Evolutionary conservation across 1,140 invertebrate genomes (phyloP), one percentile per base, ranked within the genome.

Genomic region (Nasonia longicornis): DNA sequence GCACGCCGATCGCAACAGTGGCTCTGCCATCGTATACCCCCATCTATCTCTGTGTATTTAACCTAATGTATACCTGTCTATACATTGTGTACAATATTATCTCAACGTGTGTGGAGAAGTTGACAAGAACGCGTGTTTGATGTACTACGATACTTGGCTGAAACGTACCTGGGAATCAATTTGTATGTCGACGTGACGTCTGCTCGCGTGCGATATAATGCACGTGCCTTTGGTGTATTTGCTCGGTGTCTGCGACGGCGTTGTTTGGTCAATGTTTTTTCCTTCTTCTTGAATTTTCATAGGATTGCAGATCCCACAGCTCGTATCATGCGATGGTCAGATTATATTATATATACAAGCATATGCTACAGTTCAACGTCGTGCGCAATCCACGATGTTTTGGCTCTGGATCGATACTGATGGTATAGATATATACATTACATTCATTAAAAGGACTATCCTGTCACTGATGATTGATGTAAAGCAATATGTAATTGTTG

Each of bases 31-130:
- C 67, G 14, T 20, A 35, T 35, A 70, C 4, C 70, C 10, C 22
- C 66, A 12, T 29, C 66, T 29, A 69, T 35, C 6, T 6, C 11
- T 69, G 10, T 69, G 10, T 20, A 35, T 69, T 0, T 20, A 69
- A 69, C 26, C 22, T 35, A 35, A 69, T 12, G 11, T 69, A 29
- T 69, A 31, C 22, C 66, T 29, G 11, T 69, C 66, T 20, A 29
- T 48, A 52, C 71, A 73, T 45, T 22, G 22, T 48, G 71, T 12
- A 52, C 71, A 52, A 73, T 73, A 73, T 73, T 73, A 73, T 73
- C 42, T 11, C 42, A 22, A 22, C 31, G 31, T 42, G 71, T 38
- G 35, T 29, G 4, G 7, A 14, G 71, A 73, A 73, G 71, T 73
- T 73, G 38, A 76, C n/a, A 22, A 31, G 22, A 52, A 29, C 74